Conservation (phyloP, 2,113 vertebrate genomes). For the Sisor rabdophorus region DNA sequence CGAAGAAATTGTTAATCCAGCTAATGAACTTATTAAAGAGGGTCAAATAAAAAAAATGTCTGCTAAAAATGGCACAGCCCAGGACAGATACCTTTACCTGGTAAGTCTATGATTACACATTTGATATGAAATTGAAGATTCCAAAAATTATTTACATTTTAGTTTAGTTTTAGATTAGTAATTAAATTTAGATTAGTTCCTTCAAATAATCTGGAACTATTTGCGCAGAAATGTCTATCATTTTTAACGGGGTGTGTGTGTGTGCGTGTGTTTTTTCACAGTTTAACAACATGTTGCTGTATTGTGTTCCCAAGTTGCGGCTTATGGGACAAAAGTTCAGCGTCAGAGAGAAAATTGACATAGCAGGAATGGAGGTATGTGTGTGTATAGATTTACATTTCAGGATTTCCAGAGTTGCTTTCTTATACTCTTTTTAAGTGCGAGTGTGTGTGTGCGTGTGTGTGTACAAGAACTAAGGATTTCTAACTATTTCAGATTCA, state of each 20-base stretch:
- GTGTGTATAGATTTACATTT: background rate
- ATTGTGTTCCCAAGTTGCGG: slow-evolving; percentile 93
- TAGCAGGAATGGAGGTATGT: slow-evolving; percentile 89
- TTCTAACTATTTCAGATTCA: slow-evolving; percentile 74
- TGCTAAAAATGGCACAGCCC: slow-evolving; percentile 88
- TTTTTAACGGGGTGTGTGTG: background rate
- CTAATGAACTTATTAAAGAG: slow-evolving; percentile 96
- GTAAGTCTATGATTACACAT: slow-evolving; percentile 65
- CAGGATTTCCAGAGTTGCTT: no score
- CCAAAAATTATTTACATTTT: no score
- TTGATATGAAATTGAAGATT: no score
- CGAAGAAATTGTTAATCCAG: slow-evolving; percentile 95
- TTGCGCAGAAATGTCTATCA: no score
- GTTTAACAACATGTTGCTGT: slow-evolving; percentile 97
- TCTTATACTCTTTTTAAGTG: no score
- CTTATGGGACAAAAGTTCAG: slow-evolving; percentile 98
- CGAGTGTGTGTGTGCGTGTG: no score
- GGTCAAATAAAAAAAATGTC: slow-evolving; percentile 96
- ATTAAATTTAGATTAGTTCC: no score
- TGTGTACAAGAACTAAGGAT: background rate
- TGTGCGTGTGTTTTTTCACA: slow-evolving; percentile 50
- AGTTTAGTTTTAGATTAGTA: no score
- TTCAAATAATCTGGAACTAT: no score
- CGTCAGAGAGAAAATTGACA: slow-evolving; percentile 91
- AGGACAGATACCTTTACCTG: slow-evolving; percentile 94